Conservation (phyloP, 2,888 invertebrate genomes). For the Sinelater perroti region DNA sequence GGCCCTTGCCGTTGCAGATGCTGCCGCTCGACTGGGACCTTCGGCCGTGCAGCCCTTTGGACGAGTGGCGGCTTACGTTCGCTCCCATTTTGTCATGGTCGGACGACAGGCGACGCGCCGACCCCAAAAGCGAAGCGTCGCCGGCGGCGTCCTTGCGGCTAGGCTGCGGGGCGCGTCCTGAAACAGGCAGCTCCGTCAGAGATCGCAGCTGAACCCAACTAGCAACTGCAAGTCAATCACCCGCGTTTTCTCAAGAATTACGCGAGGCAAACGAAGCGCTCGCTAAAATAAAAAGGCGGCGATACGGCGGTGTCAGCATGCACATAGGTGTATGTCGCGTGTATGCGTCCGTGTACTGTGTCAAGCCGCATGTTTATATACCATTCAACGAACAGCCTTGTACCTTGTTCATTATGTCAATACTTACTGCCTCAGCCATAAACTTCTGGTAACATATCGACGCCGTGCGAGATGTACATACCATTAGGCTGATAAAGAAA, state of each 20-base stretch:
- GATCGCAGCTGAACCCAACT: no score
- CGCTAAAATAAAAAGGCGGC: no score
- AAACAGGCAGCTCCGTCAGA: conserved; percentile 22
- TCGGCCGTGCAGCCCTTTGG: conserved; percentile 76
- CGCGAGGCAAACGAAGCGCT: no score
- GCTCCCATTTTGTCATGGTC: conserved; percentile 74
- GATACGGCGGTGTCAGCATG: no score
- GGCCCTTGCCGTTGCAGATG: conserved; percentile 68
- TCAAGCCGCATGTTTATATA: background rate
- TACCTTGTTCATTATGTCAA: conserved; percentile 8
- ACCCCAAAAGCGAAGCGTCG: conserved; percentile 63
- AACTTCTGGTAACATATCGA: conserved; percentile 14
- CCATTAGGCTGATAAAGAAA: conserved; percentile 17
- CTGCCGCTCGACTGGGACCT: conserved; percentile 79
- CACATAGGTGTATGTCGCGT: no score
- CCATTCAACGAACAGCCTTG: conserved; percentile 2
- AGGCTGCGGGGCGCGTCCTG: conserved; percentile 33
- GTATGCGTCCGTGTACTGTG: no score
- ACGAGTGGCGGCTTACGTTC: conserved; percentile 79
- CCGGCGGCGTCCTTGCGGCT: conserved; percentile 38
- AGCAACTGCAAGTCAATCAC: no score
- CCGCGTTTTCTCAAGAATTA: no score
- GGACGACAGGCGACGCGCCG: conserved; percentile 58
- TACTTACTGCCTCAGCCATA: conserved; percentile 4
- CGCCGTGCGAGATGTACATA: conserved; percentile 1